Evolutionary conservation across 2,888 invertebrate species (phyloP).

Genomic region (Phlogophora meticulosa): DNA sequence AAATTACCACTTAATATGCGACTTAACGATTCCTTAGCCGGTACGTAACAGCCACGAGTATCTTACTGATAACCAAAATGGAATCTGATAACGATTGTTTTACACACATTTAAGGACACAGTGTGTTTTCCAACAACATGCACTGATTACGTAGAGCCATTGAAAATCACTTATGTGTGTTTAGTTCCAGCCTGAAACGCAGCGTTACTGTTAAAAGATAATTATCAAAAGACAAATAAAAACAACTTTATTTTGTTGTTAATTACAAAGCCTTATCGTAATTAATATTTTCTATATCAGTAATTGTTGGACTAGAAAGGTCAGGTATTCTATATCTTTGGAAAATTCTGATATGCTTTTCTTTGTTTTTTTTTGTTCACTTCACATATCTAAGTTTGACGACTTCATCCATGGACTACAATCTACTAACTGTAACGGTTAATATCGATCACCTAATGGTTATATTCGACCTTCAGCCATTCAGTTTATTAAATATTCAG

Average conservation of each 20-base stretch:
- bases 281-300: conserved; percentile 14
- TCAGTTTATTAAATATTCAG: conserved; percentile 35
- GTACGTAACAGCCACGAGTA: conserved; percentile 57
- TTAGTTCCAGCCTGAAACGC: conserved; percentile 22
- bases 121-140: conserved; percentile 54
- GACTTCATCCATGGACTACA: neutral
- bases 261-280: conserved; percentile 22
- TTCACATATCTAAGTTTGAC: neutral
- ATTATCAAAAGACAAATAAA: conserved; percentile 23
- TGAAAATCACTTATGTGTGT: conserved; percentile 17
- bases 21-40: conserved; percentile 42
- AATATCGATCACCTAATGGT: conserved; percentile 24
- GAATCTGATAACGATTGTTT: conserved; percentile 73
- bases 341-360: neutral
- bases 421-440: conserved; percentile 9
- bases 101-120: conserved; percentile 38
- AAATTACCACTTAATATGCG: conserved; percentile 37
- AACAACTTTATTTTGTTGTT: conserved; percentile 14
- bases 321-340: conserved; percentile 12
- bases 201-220: neutral
- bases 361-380: conserved; percentile 1
- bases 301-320: conserved; percentile 23
- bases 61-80: conserved; percentile 68
- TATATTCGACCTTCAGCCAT: conserved; percentile 30
- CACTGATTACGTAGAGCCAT: conserved; percentile 17